Conservation (phyloP, 2,888 invertebrate species). For the Epinotia demarniana region DNA sequence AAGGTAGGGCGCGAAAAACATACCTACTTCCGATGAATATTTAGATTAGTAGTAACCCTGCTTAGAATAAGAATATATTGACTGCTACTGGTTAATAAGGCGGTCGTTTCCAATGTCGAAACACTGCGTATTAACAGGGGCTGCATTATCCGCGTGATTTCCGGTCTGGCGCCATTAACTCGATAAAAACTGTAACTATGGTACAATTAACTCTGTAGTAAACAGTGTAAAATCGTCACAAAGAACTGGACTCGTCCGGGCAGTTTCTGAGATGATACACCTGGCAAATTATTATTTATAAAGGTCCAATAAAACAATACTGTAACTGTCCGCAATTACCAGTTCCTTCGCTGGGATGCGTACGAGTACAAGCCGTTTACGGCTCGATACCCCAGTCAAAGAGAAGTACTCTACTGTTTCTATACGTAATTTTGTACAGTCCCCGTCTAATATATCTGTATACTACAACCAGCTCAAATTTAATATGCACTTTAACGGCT, state of each 20-base stretch:
- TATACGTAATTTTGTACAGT: background rate
- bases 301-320: slow-evolving; percentile 62
- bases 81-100: slow-evolving; percentile 9
- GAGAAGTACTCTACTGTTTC: background rate
- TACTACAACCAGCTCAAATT: no score
- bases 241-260: slow-evolving; percentile 53
- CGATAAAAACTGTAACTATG: slow-evolving; percentile 27
- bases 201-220: slow-evolving; percentile 27
- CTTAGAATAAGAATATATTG: slow-evolving; percentile 8
- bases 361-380: slow-evolving; percentile 31
- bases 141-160: slow-evolving; percentile 35
- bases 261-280: slow-evolving; percentile 56
- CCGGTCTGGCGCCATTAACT: slow-evolving; percentile 28
- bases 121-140: slow-evolving; percentile 24
- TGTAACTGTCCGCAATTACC: slow-evolving; percentile 56
- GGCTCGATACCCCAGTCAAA: background rate
- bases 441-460: no score
- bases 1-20: background rate
- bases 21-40: background rate
- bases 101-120: slow-evolving; percentile 22
- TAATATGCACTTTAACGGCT: no score
- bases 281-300: slow-evolving; percentile 65
- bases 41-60: background rate
- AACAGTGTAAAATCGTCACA: slow-evolving; percentile 50
- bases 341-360: slow-evolving; percentile 51